Conservation (phyloP, 2,113 vertebrate genomes). For the Craseonycteris thonglongyai region DNA sequence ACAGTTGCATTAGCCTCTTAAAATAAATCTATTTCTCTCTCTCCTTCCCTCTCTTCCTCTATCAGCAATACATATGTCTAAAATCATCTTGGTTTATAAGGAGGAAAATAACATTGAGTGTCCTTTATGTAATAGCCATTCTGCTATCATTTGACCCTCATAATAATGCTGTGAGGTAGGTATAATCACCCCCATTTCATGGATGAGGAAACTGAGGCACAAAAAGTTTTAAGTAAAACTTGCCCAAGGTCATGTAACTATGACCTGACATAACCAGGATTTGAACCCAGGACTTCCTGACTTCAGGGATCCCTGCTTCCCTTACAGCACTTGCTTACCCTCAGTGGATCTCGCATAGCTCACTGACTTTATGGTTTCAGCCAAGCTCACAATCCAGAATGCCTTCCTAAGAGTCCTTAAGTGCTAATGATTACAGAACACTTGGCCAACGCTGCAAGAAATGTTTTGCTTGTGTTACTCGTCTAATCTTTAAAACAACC, state of each 20-base stretch:
- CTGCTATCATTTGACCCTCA: background rate
- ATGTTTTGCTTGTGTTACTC: background rate
- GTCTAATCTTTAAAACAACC: background rate
- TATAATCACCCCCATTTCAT: background rate
- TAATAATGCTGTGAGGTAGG: background rate
- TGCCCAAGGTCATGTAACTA: background rate
- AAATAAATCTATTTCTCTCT: background rate
- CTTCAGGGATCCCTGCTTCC: background rate
- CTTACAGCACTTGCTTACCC: background rate
- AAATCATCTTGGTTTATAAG: constrained; percentile 5
- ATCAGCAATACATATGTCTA: background rate
- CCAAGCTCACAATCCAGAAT: background rate
- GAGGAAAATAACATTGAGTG: background rate
- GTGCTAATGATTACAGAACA: background rate
- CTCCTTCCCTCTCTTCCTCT: background rate
- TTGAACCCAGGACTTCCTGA: background rate
- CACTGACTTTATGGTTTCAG: background rate
- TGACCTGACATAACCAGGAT: background rate
- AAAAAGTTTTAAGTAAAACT: background rate
- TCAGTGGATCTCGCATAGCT: background rate
- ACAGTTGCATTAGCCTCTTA: background rate
- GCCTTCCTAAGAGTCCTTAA: background rate
- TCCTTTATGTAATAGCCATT: background rate
- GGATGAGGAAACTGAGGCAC: background rate
- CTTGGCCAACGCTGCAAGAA: background rate